These are phyloP conservation scores for Orycteropus afer DNA, from an alignment of 2,113 vertebrate species.

Conservation along the genomic window DNA sequence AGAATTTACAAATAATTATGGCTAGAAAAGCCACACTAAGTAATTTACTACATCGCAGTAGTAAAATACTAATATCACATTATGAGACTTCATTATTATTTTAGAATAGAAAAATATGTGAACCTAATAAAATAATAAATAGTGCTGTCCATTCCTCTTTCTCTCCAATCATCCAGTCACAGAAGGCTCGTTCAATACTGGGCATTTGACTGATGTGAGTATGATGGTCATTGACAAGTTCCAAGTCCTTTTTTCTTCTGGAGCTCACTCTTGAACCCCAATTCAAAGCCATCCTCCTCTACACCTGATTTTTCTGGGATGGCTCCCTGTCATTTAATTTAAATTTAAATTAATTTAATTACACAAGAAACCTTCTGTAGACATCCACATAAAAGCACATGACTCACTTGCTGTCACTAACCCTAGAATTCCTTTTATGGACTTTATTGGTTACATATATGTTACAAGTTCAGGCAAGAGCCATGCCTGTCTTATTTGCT, in stretches of 20 bases:
- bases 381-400: neutral
- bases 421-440: neutral
- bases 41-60: too few relatives aligned
- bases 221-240: neutral
- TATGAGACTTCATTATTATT: neutral
- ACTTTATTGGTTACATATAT: neutral
- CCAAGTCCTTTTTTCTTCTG: neutral
- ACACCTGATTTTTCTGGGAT: neutral
- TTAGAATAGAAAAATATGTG: neutral
- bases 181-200: neutral
- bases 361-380: neutral
- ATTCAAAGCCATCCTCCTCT: neutral
- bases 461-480: too few relatives aligned
- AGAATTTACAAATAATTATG: too few relatives aligned
- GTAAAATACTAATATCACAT: neutral
- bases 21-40: too few relatives aligned
- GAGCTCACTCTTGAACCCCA: neutral
- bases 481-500: too few relatives aligned
- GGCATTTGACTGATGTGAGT: fast-evolving
- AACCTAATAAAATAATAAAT: neutral
- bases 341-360: neutral
- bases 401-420: neutral
- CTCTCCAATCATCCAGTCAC: fast-evolving
- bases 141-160: neutral
- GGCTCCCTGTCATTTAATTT: neutral